Evolutionary conservation across 30 jellyfish, hydroid and myxozoan species (phyloP).

Genomic region (Phacellophora camtschatica): DNA sequence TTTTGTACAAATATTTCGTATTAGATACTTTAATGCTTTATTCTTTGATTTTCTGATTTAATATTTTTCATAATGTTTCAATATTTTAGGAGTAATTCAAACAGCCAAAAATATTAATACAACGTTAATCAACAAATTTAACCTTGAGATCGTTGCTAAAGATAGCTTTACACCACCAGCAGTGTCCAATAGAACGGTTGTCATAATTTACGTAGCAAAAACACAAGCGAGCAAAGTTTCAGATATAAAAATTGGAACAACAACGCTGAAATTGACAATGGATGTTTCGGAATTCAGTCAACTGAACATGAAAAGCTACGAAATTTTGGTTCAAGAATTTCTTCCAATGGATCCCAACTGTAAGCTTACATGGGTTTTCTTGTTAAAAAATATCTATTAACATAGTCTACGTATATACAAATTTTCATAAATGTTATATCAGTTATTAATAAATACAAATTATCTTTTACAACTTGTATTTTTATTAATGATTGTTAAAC

Average conservation of each 20-base stretch:
- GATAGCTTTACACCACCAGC: slow-evolving; percentile 71
- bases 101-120: slow-evolving; percentile 45
- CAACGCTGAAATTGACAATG: slow-evolving; percentile 46
- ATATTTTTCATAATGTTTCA: background rate
- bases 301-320: slow-evolving; percentile 37
- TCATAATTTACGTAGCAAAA: slow-evolving; percentile 56
- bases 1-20: too few species aligned
- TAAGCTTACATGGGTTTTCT: slow-evolving; percentile 23
- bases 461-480: too few species aligned
- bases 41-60: background rate
- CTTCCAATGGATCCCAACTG: slow-evolving; percentile 57
- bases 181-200: slow-evolving; percentile 43
- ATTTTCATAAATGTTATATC: background rate
- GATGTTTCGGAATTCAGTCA: slow-evolving; percentile 48
- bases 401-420: background rate
- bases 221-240: slow-evolving; percentile 43
- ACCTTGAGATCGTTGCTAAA: slow-evolving; percentile 65
- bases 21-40: too few species aligned
- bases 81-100: slow-evolving; percentile 64
- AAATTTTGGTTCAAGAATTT: slow-evolving; percentile 72
- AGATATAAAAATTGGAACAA: slow-evolving; percentile 53
- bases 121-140: slow-evolving; percentile 26
- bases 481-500: too few species aligned
- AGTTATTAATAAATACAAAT: background rate
- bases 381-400: background rate